These are phyloP conservation scores for Steinernema carpocapsae DNA, from an alignment of 2,888 invertebrate species.

Conservation along the genomic window DNA sequence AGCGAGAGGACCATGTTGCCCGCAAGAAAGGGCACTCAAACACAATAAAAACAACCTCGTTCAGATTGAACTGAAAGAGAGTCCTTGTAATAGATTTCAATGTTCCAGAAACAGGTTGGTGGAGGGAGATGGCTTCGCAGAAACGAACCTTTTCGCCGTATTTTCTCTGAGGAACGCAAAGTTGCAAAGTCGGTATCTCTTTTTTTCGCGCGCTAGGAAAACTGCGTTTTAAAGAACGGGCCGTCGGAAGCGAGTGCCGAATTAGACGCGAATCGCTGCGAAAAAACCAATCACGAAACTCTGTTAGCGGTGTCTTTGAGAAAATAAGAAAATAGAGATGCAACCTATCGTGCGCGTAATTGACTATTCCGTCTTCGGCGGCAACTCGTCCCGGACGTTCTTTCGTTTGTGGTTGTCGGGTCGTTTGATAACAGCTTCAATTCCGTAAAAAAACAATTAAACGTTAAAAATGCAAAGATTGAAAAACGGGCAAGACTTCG, in stretches of 20 bases:
- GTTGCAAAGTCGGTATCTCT: no score
- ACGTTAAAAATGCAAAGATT: background rate
- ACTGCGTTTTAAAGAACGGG: no score
- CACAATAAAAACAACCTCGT: background rate
- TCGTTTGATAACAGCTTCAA: background rate
- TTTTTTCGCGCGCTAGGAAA: no score
- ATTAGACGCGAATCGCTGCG: constrained; percentile 15
- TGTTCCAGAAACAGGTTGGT: background rate
- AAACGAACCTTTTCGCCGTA: no score
- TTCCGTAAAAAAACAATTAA: constrained; percentile 19
- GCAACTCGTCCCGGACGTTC: background rate
- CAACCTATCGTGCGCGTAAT: constrained; percentile 29
- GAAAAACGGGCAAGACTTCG: background rate
- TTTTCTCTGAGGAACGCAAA: no score
- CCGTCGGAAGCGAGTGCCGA: no score
- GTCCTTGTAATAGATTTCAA: background rate
- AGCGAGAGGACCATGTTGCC: background rate
- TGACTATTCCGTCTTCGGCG: background rate
- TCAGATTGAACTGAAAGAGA: background rate
- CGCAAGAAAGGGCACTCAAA: background rate
- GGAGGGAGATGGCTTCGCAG: background rate
- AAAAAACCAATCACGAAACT: constrained; percentile 27
- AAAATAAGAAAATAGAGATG: constrained; percentile 22
- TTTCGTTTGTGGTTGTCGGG: background rate
- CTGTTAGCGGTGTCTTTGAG: background rate